Evolutionary conservation across 2,113 vertebrate species (phyloP), one percentile per base, ranked within the genome.

Genomic region (Ahaetulla prasina): DNA sequence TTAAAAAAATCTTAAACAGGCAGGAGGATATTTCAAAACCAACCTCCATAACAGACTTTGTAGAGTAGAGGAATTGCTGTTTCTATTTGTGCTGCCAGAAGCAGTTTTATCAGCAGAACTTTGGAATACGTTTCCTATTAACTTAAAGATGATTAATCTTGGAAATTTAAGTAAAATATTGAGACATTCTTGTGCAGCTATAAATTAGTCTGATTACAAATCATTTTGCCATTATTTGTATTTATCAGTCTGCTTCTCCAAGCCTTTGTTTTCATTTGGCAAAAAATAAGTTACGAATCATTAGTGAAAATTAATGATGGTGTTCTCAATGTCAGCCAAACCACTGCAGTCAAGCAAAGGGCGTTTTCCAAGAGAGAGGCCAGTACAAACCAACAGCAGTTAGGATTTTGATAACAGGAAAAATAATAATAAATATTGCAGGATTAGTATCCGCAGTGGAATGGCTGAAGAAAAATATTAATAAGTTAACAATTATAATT

Each of bases 401-500:
- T 49, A 27, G 16, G 14, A 39, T 91, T 86, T 53, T 85, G 47
- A 68, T 25, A n/a, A 87, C 45, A 49, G 52, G 18, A 89, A 1
- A 88, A 80, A 57, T 50, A 35, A 86, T 89, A 60, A 50, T 53
- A 68, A 91, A 90, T 3, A 96, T 92, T 90, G 9, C 20, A 50
- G 88, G 49, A 8, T 11, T 20, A 53, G 0, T 20, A 68, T 49
- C 14, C 80, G n/a, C 27, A 68, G 11, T 43, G 1, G 54, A 2
- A 94, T n/a, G 27, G 92, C 43, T 68, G 55, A 92, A 92, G 53
- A 95, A 1, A 35, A 94, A 1, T 22, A 91, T 93, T 92, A 91
- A n/a, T 49, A 16, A 47, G 23, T 45, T 23, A 88, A 88, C 87
- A 88, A 4, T 89, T 80, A 43, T 39, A 39, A 80, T 80, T 80